phyloP scores from a whole-genome alignment of 2,797 vertebrate genomes.

The Margarornis squamiger region DNA sequence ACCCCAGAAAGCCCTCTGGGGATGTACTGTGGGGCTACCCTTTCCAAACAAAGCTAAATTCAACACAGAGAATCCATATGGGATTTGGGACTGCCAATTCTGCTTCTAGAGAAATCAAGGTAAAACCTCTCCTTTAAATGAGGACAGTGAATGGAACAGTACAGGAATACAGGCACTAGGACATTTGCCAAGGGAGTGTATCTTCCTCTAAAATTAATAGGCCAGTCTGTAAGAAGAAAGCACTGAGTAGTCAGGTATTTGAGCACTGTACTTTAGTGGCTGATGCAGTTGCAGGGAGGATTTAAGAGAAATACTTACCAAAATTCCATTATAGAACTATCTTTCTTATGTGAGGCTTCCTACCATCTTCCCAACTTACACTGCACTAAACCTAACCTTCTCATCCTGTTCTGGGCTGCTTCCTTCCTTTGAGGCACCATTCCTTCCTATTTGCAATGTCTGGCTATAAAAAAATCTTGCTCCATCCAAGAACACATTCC shows the following conservation, averaged over 20 bases:
- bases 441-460: neutral
- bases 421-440: neutral
- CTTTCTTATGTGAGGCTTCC: neutral
- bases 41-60: neutral
- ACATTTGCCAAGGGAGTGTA: neutral
- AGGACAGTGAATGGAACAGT: neutral
- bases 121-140: neutral
- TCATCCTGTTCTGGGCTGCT: neutral
- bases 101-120: neutral
- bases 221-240: neutral
- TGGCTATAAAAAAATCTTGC: neutral
- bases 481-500: neutral
- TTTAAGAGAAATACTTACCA: neutral
- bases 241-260: neutral
- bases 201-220: neutral
- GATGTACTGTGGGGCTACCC: neutral
- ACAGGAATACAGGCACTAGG: neutral
- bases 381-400: neutral
- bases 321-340: neutral
- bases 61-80: accelerated
- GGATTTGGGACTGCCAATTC: neutral
- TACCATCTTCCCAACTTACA: neutral
- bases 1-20: neutral
- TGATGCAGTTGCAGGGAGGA: neutral
- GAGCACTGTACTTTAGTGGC: neutral